Evolutionary conservation across 2,888 invertebrate species (phyloP).

Genomic region (Acholoe squamosa): DNA sequence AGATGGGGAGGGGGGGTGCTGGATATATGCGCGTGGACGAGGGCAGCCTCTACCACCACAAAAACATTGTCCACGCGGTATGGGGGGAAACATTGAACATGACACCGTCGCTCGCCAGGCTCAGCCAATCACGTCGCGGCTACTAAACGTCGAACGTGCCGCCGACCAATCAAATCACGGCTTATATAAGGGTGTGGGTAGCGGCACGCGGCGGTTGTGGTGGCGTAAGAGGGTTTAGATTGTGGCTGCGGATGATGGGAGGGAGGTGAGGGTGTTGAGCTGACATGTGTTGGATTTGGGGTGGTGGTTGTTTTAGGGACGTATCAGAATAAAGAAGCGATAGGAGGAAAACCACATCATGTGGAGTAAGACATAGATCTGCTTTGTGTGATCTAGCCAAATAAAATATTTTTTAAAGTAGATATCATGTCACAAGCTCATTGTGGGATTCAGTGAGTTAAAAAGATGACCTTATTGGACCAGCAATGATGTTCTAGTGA

Average conservation of each 20-base stretch:
- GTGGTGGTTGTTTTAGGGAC: too few species aligned
- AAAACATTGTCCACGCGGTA: constrained; percentile 52
- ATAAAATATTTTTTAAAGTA: too few species aligned
- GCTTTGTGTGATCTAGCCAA: too few species aligned
- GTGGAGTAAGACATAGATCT: too few species aligned
- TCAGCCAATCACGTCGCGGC: constrained; percentile 50
- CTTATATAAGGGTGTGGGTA: neutral
- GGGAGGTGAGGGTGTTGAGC: neutral
- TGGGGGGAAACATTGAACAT: constrained; percentile 57
- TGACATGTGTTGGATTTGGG: neutral
- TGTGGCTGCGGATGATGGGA: neutral
- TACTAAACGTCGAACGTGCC: constrained; percentile 4
- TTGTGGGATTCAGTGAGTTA: too few species aligned
- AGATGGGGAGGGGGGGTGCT: neutral
- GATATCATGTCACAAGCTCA: too few species aligned
- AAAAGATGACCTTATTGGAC: too few species aligned
- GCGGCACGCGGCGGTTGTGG: constrained; percentile 1
- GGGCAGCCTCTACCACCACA: neutral
- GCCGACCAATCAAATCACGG: constrained; percentile 1
- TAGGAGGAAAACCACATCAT: too few species aligned
- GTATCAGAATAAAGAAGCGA: too few species aligned
- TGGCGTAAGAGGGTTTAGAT: neutral
- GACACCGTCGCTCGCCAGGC: constrained; percentile 28
- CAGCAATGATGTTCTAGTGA: too few species aligned
- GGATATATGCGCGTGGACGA: neutral